Percentiles rank a stretch among this genome's conserved stretches.
Conservation (phyloP, 2,888 invertebrate species). For the Dyspetes luteomarginatus region DNA sequence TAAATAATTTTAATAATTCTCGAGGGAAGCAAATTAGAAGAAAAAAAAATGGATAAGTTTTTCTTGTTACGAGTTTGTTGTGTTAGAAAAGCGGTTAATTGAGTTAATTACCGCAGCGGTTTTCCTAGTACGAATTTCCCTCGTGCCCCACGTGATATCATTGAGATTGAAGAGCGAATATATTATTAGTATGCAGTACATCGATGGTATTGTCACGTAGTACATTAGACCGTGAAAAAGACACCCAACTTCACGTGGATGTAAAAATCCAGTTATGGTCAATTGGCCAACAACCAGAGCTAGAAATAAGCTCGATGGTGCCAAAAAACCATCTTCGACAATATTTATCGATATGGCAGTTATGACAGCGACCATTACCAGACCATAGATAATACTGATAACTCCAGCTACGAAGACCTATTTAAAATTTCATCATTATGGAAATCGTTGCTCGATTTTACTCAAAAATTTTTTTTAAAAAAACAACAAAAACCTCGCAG, state of each 20-base stretch:
- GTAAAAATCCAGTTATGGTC: constrained; percentile 83
- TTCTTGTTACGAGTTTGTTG: too few relatives aligned
- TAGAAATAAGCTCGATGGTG: constrained; percentile 84
- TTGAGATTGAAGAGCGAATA: constrained; percentile 87
- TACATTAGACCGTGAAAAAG: constrained; percentile 84
- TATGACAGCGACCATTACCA: constrained; percentile 85
- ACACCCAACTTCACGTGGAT: constrained; percentile 84
- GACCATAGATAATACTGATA: constrained; percentile 83
- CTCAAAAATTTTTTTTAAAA: neutral
- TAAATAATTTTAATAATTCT: too few relatives aligned
- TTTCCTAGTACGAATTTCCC: constrained; percentile 84
- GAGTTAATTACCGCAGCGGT: constrained; percentile 75
- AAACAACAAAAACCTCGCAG: neutral
- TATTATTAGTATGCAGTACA: constrained; percentile 86
- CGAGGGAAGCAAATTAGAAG: too few relatives aligned
- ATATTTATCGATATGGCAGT: constrained; percentile 82
- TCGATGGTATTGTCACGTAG: constrained; percentile 86
- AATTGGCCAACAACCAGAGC: constrained; percentile 82
- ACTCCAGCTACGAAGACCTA: constrained; percentile 83
- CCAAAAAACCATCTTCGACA: constrained; percentile 80
- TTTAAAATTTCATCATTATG: neutral
- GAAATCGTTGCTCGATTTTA: neutral
- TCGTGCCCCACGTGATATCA: constrained; percentile 87
- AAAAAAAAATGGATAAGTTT: constrained; percentile 10
- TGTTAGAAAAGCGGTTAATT: neutral